Evolutionary conservation across 2,888 invertebrate species (phyloP).

Genomic region (Dorcus hopei): DNA sequence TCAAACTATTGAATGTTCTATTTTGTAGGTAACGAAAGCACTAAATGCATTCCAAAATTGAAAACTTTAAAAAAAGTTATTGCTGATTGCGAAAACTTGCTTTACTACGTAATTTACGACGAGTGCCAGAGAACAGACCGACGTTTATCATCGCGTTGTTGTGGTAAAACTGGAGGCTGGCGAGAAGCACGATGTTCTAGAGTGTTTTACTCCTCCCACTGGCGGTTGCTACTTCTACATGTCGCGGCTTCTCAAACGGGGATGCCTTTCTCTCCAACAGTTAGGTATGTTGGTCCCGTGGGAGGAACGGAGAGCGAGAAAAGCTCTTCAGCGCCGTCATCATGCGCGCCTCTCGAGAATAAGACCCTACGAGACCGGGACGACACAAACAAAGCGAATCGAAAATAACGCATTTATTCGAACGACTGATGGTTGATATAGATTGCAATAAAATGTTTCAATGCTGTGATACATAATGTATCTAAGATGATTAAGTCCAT

Average conservation of each 20-base stretch:
- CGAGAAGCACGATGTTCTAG: conserved; percentile 37
- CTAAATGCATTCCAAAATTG: too few species aligned
- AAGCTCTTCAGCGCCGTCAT: conserved; percentile 39
- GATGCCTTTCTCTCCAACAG: conserved; percentile 36
- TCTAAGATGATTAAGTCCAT: too few species aligned
- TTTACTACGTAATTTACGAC: too few species aligned
- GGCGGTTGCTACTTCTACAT: conserved; percentile 35
- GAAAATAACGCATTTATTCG: conserved; percentile 5
- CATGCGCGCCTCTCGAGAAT: conserved; percentile 38
- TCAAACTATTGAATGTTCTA: too few species aligned
- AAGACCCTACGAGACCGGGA: conserved; percentile 20
- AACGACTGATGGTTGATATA: too few species aligned
- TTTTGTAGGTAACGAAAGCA: too few species aligned
- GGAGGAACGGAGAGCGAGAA: conserved; percentile 39
- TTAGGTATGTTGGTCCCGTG: conserved; percentile 31
- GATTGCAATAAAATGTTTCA: too few species aligned
- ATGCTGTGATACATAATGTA: too few species aligned
- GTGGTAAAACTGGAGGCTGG: conserved; percentile 38
- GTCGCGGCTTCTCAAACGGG: conserved; percentile 43
- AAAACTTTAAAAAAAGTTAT: too few species aligned
- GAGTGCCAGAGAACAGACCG: background rate
- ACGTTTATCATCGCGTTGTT: conserved; percentile 25
- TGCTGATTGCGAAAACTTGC: too few species aligned
- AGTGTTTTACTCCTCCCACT: conserved; percentile 46
- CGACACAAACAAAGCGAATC: conserved; percentile 21